These are phyloP conservation scores for Melanerpes aurifrons DNA, from an alignment of 2,113 vertebrate genomes.

Conservation along the genomic window DNA sequence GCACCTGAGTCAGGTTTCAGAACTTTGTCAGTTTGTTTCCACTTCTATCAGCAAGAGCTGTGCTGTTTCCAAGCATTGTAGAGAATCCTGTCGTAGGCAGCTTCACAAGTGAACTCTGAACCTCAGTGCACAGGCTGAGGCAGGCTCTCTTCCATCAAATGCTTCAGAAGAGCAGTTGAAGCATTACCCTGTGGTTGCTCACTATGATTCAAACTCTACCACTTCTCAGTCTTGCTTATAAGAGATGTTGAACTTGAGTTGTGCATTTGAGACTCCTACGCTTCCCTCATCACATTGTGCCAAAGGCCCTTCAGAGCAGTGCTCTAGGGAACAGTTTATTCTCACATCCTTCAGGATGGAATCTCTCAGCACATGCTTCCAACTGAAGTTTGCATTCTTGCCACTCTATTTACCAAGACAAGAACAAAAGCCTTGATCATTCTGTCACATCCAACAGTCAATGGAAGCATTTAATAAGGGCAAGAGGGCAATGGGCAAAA, in stretches of 20 bases:
- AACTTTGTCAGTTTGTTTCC: background rate
- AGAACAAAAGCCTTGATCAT: background rate
- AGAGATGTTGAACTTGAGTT: background rate
- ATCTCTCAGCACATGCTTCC: conserved; percentile 13
- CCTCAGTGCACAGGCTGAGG: background rate
- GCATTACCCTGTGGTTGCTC: background rate
- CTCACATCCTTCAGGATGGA: background rate
- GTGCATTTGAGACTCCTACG: background rate
- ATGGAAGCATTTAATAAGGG: background rate
- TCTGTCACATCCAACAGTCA: background rate
- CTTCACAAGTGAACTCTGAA: background rate
- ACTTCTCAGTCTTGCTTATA: background rate
- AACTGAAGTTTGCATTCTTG: background rate
- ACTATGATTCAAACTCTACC: background rate
- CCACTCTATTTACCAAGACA: background rate
- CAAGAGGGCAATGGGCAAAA: background rate
- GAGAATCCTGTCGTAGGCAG: background rate
- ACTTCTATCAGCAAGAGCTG: background rate
- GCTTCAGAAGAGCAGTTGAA: background rate
- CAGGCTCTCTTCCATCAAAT: background rate
- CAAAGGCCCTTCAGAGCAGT: background rate
- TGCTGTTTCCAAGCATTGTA: background rate
- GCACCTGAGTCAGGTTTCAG: background rate
- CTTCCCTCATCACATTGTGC: background rate
- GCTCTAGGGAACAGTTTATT: background rate